Percentiles rank a stretch among this genome's conserved stretches.
Conservation (phyloP, 1,140 invertebrate genomes). For the Stegodyphus dumicola region DNA sequence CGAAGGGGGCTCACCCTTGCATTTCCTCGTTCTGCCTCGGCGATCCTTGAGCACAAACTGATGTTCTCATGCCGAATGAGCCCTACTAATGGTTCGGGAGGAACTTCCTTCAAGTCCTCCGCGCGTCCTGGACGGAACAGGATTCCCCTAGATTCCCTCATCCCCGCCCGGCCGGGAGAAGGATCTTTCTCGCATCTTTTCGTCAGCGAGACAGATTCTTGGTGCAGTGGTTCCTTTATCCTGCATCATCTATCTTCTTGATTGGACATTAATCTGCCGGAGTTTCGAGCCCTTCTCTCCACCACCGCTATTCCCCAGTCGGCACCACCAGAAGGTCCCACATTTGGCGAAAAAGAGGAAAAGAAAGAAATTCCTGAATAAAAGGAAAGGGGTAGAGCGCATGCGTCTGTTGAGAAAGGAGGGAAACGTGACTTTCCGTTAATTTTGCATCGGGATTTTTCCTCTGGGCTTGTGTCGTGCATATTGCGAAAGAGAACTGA, state of each 20-base stretch:
- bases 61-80: constrained; percentile 11
- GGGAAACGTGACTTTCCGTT: constrained; percentile 53
- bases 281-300: background rate
- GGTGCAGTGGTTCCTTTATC: constrained; percentile 56
- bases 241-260: constrained; percentile 52
- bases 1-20: background rate
- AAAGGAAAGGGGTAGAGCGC: constrained; percentile 29
- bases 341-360: background rate
- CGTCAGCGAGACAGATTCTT: constrained; percentile 37
- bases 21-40: constrained; percentile 1
- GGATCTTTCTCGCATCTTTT: constrained; percentile 22
- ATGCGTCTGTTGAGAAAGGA: background rate
- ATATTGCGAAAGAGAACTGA: constrained; percentile 54
- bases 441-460: constrained; percentile 47
- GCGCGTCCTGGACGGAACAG: background rate
- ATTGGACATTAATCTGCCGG: constrained; percentile 57
- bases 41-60: background rate
- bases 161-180: background rate
- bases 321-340: background rate
- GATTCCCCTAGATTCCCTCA: background rate
- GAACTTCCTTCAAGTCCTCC: background rate
- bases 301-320: background rate
- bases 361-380: constrained; percentile 19
- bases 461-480: constrained; percentile 50
- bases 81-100: constrained; percentile 31